A percentile compares a stretch with the other conserved stretches of the same genome.
phyloP scores from a whole-genome alignment of 2,113 vertebrate genomes.

The Podocnemis expansa region DNA sequence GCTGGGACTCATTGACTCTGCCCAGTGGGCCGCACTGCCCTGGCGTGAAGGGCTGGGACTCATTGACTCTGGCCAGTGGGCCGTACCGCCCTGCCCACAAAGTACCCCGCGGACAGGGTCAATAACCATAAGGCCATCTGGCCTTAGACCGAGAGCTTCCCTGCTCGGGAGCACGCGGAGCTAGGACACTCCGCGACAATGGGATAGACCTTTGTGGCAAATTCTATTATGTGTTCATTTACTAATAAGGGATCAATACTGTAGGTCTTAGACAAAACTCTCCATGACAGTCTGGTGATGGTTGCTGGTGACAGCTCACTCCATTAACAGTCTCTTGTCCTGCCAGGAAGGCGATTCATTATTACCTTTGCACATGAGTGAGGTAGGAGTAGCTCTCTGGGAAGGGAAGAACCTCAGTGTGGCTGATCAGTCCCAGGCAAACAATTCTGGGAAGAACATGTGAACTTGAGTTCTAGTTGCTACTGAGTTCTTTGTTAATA shows the following conservation, averaged over 20 bases:
- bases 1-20: no score
- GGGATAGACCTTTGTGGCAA: neutral
- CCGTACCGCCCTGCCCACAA: no score
- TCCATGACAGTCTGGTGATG: neutral
- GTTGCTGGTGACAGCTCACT: no score
- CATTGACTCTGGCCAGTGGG: no score
- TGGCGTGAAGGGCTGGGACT: no score
- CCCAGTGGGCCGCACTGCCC: no score
- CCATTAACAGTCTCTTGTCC: neutral
- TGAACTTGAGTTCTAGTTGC: slow-evolving; percentile 2
- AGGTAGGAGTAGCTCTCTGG: neutral
- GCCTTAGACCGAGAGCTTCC: no score
- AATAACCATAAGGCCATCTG: no score
- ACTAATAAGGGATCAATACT: neutral
- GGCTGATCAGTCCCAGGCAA: neutral
- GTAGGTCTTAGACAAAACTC: neutral
- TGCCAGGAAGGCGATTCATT: slow-evolving; percentile 5
- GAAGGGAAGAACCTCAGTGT: neutral
- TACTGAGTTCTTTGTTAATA: slow-evolving; percentile 40
- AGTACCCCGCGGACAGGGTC: no score
- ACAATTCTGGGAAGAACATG: neutral
- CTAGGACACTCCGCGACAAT: no score
- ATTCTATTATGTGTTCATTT: neutral
- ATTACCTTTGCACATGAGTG: neutral
- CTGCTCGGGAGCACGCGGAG: no score